Conservation (phyloP, 2,113 vertebrate genomes). For the Prunella fulvescens region DNA sequence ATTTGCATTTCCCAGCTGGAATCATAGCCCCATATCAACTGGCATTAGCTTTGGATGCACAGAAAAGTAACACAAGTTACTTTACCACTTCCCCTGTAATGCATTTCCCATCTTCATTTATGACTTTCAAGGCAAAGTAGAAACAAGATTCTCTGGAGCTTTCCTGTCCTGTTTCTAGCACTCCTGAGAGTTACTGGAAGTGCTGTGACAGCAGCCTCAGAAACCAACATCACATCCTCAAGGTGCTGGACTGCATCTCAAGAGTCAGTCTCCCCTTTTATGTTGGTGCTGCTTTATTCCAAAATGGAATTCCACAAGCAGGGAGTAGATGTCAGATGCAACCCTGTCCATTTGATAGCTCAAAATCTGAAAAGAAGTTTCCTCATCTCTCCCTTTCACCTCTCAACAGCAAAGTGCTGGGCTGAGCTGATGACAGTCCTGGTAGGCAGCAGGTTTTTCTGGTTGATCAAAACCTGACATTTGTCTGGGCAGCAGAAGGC, state of each 20-base stretch:
- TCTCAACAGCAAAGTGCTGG: neutral
- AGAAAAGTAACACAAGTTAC: neutral
- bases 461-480: constrained; percentile 40
- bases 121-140: neutral
- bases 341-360: neutral
- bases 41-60: neutral
- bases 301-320: neutral
- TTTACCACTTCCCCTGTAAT: neutral
- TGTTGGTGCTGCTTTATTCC: neutral
- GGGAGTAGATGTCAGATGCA: neutral
- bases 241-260: neutral
- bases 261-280: neutral
- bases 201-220: neutral
- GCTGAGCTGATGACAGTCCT: neutral
- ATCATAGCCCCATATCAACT: neutral
- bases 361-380: neutral
- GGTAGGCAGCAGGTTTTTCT: constrained; percentile 5
- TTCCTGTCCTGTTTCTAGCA: neutral
- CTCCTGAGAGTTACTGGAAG: neutral
- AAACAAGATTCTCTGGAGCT: neutral
- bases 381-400: neutral
- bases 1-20: neutral
- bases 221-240: neutral
- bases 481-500: constrained; percentile 48
- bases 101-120: neutral